A percentile compares a stretch with the other conserved stretches of the same genome.
Evolutionary conservation across 2,888 invertebrate genomes (phyloP).

Genomic region (Drosophila longiperda): DNA sequence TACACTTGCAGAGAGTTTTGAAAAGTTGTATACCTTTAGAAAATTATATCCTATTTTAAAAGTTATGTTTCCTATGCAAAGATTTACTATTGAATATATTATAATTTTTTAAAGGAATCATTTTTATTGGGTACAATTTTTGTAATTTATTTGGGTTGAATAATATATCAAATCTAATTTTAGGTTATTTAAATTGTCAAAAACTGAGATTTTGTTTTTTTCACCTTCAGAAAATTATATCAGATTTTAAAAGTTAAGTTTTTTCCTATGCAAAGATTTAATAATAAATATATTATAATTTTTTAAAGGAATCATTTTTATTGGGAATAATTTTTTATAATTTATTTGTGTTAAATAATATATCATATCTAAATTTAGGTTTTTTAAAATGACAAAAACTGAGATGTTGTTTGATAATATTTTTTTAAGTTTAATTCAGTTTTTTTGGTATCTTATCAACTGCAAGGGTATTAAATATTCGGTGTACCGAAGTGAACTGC

Average conservation of each 20-base stretch:
- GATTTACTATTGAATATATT: not conserved
- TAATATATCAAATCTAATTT: not conserved
- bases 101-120: not conserved
- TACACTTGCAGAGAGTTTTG: not conserved
- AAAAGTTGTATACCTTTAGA: not conserved
- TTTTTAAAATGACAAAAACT: not conserved
- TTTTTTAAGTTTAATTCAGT: not conserved
- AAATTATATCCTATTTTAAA: not conserved
- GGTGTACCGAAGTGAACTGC: not conserved
- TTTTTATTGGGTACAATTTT: not conserved
- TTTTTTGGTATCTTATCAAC: too few species aligned
- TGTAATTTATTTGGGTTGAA: not conserved
- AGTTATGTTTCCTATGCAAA: rapidly evolving
- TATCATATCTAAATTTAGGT: too few species aligned
- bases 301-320: not conserved
- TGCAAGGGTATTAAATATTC: constrained; percentile 4
- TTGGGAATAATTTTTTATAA: not conserved
- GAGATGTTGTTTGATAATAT: not conserved
- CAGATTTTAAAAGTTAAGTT: rapidly evolving
- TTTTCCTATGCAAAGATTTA: not conserved
- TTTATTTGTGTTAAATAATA: too few species aligned
- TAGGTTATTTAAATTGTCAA: not conserved
- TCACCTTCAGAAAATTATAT: not conserved
- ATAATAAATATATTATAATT: not conserved
- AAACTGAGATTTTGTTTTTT: not conserved